Conservation (phyloP, 2,888 invertebrate genomes). For the Trypoxylon attenuatum region DNA sequence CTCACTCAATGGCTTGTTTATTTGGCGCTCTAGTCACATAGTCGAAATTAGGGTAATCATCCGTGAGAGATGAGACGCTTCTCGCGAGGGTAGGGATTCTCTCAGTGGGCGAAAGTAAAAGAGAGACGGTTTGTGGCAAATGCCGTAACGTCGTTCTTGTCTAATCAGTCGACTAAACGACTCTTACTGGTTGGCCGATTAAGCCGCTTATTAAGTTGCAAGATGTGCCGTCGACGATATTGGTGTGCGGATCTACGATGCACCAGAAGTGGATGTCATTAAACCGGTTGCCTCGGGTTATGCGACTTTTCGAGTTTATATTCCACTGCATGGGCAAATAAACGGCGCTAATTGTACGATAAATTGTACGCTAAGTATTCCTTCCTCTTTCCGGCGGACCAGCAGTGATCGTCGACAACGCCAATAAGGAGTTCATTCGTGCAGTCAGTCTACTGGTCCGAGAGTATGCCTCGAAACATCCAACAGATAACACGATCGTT, state of each 20-base stretch:
- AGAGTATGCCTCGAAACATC: conserved; percentile 8
- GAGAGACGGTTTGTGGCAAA: conserved; percentile 15
- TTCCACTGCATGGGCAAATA: conserved; percentile 53
- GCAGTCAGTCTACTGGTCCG: too few relatives aligned
- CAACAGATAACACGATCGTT: conserved; percentile 55
- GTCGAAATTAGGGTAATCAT: conserved; percentile 30
- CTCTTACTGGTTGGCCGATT: conserved; percentile 10
- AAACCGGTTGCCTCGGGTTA: conserved; percentile 60
- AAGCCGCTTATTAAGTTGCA: conserved; percentile 42
- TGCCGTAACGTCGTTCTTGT: conserved; percentile 35
- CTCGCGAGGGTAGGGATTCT: background rate
- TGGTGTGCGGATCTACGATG: conserved; percentile 33
- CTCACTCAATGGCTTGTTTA: conserved; percentile 27
- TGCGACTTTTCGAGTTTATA: conserved; percentile 50
- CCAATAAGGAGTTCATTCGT: background rate
- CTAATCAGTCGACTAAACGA: conserved; percentile 26
- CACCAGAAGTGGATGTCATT: conserved; percentile 29
- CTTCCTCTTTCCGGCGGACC: conserved; percentile 11
- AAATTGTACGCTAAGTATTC: conserved; percentile 49
- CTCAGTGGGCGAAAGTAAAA: too few relatives aligned
- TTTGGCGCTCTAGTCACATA: conserved; percentile 18
- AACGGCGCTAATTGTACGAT: conserved; percentile 63
- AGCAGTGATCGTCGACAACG: background rate
- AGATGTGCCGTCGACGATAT: conserved; percentile 26
- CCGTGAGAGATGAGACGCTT: background rate